phyloP scores from a whole-genome alignment of 37 sponge, comb jelly and placozoan species.

The Theonella swinhoei region DNA sequence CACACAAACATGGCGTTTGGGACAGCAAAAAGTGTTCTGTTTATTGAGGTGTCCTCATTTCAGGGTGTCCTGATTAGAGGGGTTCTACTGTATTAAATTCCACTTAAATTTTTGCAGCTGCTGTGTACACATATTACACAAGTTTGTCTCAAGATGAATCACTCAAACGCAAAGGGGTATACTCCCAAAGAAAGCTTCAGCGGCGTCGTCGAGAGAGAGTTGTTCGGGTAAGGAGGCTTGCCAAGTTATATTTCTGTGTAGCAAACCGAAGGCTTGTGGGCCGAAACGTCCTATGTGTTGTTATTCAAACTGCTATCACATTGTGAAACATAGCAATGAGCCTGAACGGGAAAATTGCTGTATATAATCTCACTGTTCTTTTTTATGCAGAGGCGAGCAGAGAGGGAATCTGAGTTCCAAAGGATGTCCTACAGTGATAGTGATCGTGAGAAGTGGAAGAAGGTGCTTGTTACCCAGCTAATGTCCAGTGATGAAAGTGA shows the following conservation, averaged over 20 bases:
- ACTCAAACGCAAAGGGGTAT: not conserved
- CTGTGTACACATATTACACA: not conserved
- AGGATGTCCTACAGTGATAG: not conserved
- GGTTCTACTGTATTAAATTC: too few species aligned
- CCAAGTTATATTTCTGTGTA: too few species aligned
- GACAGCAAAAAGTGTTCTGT: too few species aligned
- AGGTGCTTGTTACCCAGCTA: not conserved
- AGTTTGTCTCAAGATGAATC: conserved; percentile 8
- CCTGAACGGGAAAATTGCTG: too few species aligned
- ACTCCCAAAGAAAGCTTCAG: not conserved
- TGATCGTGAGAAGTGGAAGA: conserved; percentile 2
- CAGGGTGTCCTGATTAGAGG: too few species aligned
- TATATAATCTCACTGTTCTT: too few species aligned
- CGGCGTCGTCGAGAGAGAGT: conserved; percentile 3
- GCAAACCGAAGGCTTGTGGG: too few species aligned
- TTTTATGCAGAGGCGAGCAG: conserved; percentile 6
- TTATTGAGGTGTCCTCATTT: too few species aligned
- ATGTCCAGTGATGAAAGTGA: conserved; percentile 31
- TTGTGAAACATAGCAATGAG: not conserved
- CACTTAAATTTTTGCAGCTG: not conserved
- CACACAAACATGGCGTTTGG: too few species aligned
- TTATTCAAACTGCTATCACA: not conserved
- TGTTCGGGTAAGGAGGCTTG: not conserved
- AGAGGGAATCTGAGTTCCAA: not conserved
- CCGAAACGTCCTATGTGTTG: not conserved